A percentile compares a stretch with the other conserved stretches of the same genome.
Evolutionary conservation across 53 echinoderm and acorn worm species (phyloP).

Genomic region (Hippasteria phrygiana): DNA sequence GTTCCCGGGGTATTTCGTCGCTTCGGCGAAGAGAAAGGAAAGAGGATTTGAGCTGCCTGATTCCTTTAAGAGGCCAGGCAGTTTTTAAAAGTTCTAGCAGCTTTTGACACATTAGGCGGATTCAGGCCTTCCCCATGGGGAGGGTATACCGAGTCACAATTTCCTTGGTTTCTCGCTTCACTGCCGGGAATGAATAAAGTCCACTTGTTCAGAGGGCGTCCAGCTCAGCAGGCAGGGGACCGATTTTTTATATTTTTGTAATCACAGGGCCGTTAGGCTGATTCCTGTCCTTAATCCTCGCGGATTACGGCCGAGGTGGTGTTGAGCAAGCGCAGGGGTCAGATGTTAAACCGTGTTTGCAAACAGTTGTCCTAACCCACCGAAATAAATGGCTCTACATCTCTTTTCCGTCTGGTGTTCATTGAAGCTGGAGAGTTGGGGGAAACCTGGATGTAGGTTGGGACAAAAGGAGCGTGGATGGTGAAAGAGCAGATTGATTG

Average conservation of each 20-base stretch:
- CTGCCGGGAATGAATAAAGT: neutral
- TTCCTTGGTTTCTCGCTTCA: neutral
- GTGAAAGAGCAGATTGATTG: no score
- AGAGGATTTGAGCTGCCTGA: neutral
- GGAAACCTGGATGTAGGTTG: no score
- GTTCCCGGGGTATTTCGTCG: neutral
- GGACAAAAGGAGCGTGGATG: no score
- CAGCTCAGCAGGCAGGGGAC: neutral
- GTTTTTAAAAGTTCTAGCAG: no score
- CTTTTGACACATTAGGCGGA: no score
- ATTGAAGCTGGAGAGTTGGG: no score
- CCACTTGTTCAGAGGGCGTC: neutral
- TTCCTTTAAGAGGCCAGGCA: neutral
- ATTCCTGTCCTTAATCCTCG: neutral
- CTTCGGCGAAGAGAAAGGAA: neutral
- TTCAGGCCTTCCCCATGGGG: no score
- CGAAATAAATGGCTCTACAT: no score
- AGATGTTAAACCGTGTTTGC: slow-evolving; percentile 26
- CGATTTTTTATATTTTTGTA: neutral
- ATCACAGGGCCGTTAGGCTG: slow-evolving; percentile 39
- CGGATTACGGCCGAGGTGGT: neutral
- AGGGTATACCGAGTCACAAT: neutral
- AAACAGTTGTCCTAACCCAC: no score
- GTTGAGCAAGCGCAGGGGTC: neutral
- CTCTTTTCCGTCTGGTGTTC: no score